Base-by-base conservation (phyloP, 2,797 vertebrate genomes). In the Clarias platycephalus region DNA sequence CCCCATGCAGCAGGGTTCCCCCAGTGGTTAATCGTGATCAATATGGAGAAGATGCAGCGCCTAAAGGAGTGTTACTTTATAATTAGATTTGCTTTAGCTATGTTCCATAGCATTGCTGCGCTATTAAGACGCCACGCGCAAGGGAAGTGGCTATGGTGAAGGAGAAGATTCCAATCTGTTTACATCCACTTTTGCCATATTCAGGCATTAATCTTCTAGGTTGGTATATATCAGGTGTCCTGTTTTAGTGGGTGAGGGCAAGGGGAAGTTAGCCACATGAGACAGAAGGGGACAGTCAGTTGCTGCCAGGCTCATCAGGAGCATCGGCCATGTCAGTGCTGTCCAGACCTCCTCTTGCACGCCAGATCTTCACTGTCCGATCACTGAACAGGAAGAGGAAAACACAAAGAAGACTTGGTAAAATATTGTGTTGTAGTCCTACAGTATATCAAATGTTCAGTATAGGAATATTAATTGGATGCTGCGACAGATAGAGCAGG, bases 361-460 rank as follows among this genome's bases (percentile, higher is more conserved):
- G 96, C 97, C 97, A 98, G 92, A 99, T 98, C 93, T 97, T 97
- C 92, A 99, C 97, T 0, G 97, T 98, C 67, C 96, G 96, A 91
- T 99, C 98, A 85, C 98, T 99, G 91, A 4, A 37, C 20, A 64
- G 57, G 44, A 9, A 9, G n/a, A n/a, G 10, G 12, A 8, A 58
- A 60, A 10, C 24, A 57, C 24, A 53, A 62, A 4, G 8, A 18
- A 12, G 22, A 8, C 24, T 20, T 28, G 34, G 44, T 20, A 62
- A 44, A 72, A 62, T n/a, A 57, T 20, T 26, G 22, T 58, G 18
- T 7, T 9, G 34, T 20, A 49, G n/a, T 66, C 24, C 40, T 53
- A 5, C 37, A 34, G 6, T 37, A 15, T 24, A 31, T 58, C 28
- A 34, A 60, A 34, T 12, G 2, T 40, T 40, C 12, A 60, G 4